Base-by-base conservation (phyloP, 2,888 invertebrate genomes). In the Priocnemis perturbator region DNA sequence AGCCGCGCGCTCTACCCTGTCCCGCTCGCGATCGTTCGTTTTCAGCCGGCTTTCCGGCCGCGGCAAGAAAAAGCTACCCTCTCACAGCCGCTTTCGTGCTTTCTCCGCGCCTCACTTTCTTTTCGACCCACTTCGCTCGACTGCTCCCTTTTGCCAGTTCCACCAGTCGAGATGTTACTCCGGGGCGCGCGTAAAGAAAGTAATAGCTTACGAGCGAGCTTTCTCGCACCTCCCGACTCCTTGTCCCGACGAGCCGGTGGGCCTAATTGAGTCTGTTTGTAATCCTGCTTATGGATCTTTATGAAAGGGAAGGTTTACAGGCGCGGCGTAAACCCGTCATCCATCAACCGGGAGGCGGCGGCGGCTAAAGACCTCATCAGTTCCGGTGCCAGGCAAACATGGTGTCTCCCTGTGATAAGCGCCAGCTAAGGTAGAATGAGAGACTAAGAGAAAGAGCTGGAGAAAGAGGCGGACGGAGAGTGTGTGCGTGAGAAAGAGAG, bases 261-360 rank as follows among this genome's bases (percentile, higher is more conserved):
- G 69, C 76, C 78, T 82, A 82, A 82, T 82, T 82, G 82, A 82
- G 75, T 77, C 79, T 79, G 81, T 78, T 82, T 82, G 82, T 81
- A 82, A 82, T 81, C 78, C 76, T 73, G 79, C 81, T 82, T 82
- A 80, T 79, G 80, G 78, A 75, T 78, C 81, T 78, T 80, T 78
- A 75, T 77, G 83, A 83, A 79, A 82, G 85, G 77, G 83, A 83
- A 82, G 81, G 79, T 85, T 85, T 83, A 83, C 81, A 81, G 80
- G 81, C 80, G 77, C 77, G 69, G 74, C 76, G 73, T 83, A 82
- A 85, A 81, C 80, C 81, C 70, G 69, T 78, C 83, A 85, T 85
- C 81, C 83, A 82, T 85, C 85, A 84, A 76, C 57, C 61, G 64
- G 61, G 79, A 81, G 59, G 17, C 48, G 23, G 77, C 77, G 74